Evolutionary conservation across 2,888 invertebrate genomes (phyloP).

Genomic region (Byasa hedistus): DNA sequence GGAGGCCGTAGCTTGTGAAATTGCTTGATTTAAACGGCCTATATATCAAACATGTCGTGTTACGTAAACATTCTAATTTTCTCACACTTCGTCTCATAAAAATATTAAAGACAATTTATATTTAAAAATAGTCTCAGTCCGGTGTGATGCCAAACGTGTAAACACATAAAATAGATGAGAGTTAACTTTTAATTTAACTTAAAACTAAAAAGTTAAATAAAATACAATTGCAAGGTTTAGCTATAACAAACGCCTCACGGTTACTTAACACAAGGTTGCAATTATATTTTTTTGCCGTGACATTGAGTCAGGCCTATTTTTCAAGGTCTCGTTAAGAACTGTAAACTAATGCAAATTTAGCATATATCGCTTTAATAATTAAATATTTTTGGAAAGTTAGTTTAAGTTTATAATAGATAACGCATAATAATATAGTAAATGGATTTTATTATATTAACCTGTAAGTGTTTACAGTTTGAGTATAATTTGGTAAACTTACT

Average conservation of each 20-base stretch:
- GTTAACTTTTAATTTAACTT: neutral
- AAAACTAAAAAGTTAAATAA: too few species aligned
- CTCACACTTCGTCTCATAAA: neutral
- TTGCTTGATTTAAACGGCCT: neutral
- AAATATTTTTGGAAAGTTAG: neutral
- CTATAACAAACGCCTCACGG: constrained; percentile 43
- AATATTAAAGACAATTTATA: neutral
- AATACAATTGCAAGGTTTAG: neutral
- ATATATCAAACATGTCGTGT: neutral
- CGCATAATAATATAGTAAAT: neutral
- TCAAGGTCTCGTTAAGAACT: constrained; percentile 18
- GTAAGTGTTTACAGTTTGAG: too few species aligned
- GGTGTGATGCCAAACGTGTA: too few species aligned
- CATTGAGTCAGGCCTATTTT: constrained; percentile 9
- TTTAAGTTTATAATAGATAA: neutral
- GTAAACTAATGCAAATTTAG: neutral
- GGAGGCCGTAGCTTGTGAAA: neutral
- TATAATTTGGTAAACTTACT: too few species aligned
- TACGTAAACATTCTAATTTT: neutral
- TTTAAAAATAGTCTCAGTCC: too few species aligned
- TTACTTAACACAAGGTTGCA: constrained; percentile 50
- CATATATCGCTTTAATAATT: neutral
- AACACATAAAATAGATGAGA: too few species aligned
- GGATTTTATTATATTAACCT: too few species aligned
- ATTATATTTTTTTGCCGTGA: constrained; percentile 29